A percentile compares a stretch with the other conserved stretches of the same genome.
phyloP scores from a whole-genome alignment of 2,113 vertebrate genomes.

The Australoheros scitulus region DNA sequence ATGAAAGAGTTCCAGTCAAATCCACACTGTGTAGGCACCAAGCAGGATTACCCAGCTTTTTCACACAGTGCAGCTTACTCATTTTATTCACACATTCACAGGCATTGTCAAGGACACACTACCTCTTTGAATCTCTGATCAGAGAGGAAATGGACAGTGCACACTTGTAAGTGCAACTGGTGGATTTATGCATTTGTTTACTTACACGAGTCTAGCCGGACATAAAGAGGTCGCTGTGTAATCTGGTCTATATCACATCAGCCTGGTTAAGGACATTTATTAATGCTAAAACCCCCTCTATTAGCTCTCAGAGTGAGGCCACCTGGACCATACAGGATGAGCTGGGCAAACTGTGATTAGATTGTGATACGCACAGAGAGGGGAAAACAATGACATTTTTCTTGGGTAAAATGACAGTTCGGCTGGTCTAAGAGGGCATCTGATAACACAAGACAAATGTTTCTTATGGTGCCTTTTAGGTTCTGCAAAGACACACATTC shows the following conservation, averaged over 20 bases:
- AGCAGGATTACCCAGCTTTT: slow-evolving; percentile 52
- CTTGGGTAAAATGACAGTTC: slow-evolving; percentile 63
- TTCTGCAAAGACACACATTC: slow-evolving; percentile 18
- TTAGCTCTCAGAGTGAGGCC: slow-evolving; percentile 57
- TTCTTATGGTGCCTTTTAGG: slow-evolving; percentile 31
- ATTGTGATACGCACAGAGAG: slow-evolving; percentile 60
- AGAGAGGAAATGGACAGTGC: slow-evolving; percentile 26
- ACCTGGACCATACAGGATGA: slow-evolving; percentile 66
- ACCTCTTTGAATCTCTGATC: slow-evolving; percentile 45
- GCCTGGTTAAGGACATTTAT: slow-evolving; percentile 62
- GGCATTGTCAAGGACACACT: slow-evolving; percentile 46
- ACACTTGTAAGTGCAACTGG: neutral
- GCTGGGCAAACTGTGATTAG: slow-evolving; percentile 65
- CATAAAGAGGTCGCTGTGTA: slow-evolving; percentile 23
- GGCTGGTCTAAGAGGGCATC: slow-evolving; percentile 52
- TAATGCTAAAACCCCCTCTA: slow-evolving; percentile 49
- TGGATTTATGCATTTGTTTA: slow-evolving; percentile 26
- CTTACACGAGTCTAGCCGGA: neutral
- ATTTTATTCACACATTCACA: slow-evolving; percentile 50
- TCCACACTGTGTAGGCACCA: slow-evolving; percentile 37
- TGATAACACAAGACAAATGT: slow-evolving; percentile 68
- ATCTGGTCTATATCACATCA: slow-evolving; percentile 65
- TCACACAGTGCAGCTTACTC: slow-evolving; percentile 31
- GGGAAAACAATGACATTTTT: slow-evolving; percentile 63
- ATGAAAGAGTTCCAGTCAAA: slow-evolving; percentile 48